These are phyloP conservation scores for Apostichopus leukothele DNA, from an alignment of 53 echinoderm and acorn worm genomes.

Conservation along the genomic window DNA sequence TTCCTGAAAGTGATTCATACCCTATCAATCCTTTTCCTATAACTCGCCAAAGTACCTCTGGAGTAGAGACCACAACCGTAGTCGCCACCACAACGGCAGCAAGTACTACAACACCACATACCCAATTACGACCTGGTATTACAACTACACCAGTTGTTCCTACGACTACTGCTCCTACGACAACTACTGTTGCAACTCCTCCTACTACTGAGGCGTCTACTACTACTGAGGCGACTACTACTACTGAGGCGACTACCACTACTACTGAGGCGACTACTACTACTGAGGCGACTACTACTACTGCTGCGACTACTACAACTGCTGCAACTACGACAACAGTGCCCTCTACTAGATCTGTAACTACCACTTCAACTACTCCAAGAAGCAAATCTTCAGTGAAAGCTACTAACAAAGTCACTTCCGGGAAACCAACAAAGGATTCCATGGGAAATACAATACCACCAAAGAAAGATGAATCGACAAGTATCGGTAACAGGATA, in stretches of 20 bases:
- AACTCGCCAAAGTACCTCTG: too few species aligned
- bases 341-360: constrained; percentile 35
- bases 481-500: not conserved
- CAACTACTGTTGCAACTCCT: too few species aligned
- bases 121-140: too few species aligned
- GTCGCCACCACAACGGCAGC: not conserved
- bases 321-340: not conserved
- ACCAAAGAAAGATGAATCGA: not conserved
- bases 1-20: not conserved
- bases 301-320: not conserved
- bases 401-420: constrained; percentile 19
- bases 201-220: too few species aligned
- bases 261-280: not conserved
- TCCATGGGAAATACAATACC: not conserved
- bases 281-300: not conserved
- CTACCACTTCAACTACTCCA: not conserved
- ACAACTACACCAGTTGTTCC: too few species aligned
- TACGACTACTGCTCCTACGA: too few species aligned
- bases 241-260: not conserved
- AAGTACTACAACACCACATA: not conserved
- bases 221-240: too few species aligned
- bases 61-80: constrained; percentile 17
- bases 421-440: constrained; percentile 18
- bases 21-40: not conserved
- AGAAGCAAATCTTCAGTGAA: constrained; percentile 22